Evolutionary conservation across 2,113 vertebrate species (phyloP).

Genomic region (Forbesichthys agassizii): DNA sequence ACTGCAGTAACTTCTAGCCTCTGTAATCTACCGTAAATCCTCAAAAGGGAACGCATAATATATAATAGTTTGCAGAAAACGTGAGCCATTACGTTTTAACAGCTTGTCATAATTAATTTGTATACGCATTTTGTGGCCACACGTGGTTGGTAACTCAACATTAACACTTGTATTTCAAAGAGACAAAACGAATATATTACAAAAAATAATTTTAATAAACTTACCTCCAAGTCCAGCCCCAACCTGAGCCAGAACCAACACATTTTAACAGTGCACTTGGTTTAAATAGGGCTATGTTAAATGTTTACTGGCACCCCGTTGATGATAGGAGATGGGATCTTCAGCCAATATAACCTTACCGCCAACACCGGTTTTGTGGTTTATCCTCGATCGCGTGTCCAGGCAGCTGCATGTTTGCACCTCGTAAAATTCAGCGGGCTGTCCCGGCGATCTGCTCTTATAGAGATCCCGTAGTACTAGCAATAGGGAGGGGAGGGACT

Average conservation of each 20-base stretch:
- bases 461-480: constrained; percentile 87
- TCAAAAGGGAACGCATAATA: constrained; percentile 52
- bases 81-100: constrained; percentile 12
- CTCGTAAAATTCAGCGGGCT: constrained; percentile 72
- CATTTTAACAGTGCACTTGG: constrained; percentile 17
- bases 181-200: neutral
- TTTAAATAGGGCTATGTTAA: no score
- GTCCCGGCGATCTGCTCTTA: constrained; percentile 82
- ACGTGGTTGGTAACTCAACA: constrained; percentile 5
- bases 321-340: constrained; percentile 2
- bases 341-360: constrained; percentile 7
- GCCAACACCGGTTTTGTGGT: constrained; percentile 5
- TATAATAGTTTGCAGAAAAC: constrained; percentile 1
- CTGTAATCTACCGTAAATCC: constrained; percentile 66
- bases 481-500: constrained; percentile 77
- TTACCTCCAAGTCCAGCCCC: constrained; percentile 51
- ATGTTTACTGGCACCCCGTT: neutral
- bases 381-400: constrained; percentile 24
- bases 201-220: constrained; percentile 25
- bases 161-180: neutral
- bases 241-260: constrained; percentile 25
- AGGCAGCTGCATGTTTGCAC: constrained; percentile 46
- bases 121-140: neutral
- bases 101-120: neutral
- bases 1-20: constrained; percentile 81